Base-by-base conservation (phyloP, 2,888 invertebrate species). In the Meandrusa payeni region DNA sequence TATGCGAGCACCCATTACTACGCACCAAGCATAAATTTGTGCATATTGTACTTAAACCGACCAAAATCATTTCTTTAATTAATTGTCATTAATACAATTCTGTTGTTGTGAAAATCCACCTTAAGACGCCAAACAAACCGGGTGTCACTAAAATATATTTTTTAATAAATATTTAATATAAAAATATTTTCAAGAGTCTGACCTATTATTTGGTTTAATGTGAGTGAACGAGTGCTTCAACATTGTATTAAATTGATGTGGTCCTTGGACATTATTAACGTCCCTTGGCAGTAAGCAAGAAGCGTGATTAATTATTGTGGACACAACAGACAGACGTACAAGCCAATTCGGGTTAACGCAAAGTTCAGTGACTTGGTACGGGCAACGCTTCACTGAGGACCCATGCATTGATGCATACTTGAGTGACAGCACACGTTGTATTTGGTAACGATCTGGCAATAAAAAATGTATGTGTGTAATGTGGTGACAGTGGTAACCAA, bases 271-370 rank as follows among this genome's bases (percentile, higher is more conserved):
- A 66, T 73, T 73, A 72, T 76, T 76, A 76, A 71, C 66, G 72
- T 75, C 72, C 71, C 74, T 74, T 73, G 52, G 61, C 59, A 55
- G 68, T 63, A 64, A 64, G 57, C 64, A 64, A 63, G 60, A 62
- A 70, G 69, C 62, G 69, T 76, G 75, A 85, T 82, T 82, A 85
- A 85, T 80, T 76, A 71, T 70, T 65, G 73, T 64, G 68, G 62
- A 68, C 65, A 60, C 55, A 57, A 59, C 64, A 59, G 57, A 62
- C 69, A 61, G 69, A 69, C 75, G 61, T 70, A 68, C 71, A 58
- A 58, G 62, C 66, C 75, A 74, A 78, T 81, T 81, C 69, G 69
- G 74, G 72, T 67, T 61, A 62, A 70, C 69, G 62, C 61, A 64
- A 66, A 68, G 81, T 80, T 81, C 80, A 80, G 54, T 79, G 80